Base-by-base conservation (phyloP, 53 echinoderm and acorn worm genomes). In the Echinometra lucunter region DNA sequence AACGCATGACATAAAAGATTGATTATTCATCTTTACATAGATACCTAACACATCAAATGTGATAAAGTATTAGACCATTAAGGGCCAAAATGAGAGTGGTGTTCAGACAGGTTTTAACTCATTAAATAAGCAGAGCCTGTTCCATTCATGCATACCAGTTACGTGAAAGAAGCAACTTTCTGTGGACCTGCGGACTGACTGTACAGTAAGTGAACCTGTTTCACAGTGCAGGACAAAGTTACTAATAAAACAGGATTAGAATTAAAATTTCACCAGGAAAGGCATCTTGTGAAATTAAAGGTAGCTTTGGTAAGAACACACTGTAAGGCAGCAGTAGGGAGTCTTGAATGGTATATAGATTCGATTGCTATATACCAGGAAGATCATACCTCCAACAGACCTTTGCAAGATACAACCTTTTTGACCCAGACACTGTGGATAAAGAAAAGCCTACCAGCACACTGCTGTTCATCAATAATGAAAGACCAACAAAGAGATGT, bases 401-500 rank as follows among this genome's bases (percentile, higher is more conserved):
- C 60, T 57, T 38, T 60, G 23, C 90, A 90, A 12, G 58, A 90
- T 37, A 66, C 6, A n/a, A 90, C 3, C 30, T 3, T 2, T 25
- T 16, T 90, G 19, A 37, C 9, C 42, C 37, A 90, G 25, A 37
- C 60, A 27, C 5, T 90, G 60, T 90, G 57, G 90, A 60, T 90
- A 90, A 57, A 60, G 66, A 90, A 7, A 37, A 11, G 30, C 8
- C 10, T 38, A 0, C 23, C 34, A 16, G 90, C 40, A 17, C 40
- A 57, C 10, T 90, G 90, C 66, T 90, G 90, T 25, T 21, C 90
- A 32, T 58, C 90, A 90, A 57, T 42, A 66, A 90, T 90, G 90
- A 58, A 63, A 34, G 63, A 63, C 90, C 58, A 6, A 66, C 63
- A 57, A 7, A 40, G 18, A 60, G 40, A 57, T 90, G 90, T 58